phyloP scores from a whole-genome alignment of 1,140 invertebrate species.

The Brachionus plicatilis region DNA sequence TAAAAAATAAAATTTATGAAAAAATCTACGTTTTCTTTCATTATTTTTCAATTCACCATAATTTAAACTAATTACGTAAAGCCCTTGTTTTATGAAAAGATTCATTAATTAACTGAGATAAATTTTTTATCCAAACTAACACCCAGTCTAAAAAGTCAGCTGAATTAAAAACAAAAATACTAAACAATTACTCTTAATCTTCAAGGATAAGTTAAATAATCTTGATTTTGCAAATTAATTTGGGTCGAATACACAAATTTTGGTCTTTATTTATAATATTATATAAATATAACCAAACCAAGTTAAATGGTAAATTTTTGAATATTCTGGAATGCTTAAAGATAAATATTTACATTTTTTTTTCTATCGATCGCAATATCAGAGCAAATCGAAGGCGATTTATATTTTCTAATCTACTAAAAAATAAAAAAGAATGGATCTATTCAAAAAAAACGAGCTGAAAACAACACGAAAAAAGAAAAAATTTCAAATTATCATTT shows the following conservation, averaged over 20 bases:
- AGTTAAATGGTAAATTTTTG: neutral
- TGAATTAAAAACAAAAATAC: neutral
- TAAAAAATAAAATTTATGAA: no score
- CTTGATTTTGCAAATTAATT: neutral
- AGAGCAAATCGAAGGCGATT: neutral
- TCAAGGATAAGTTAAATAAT: slow-evolving; percentile 21
- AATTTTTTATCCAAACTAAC: neutral
- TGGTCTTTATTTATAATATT: neutral
- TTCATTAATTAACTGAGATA: neutral
- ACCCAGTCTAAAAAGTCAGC: neutral
- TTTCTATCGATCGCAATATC: neutral
- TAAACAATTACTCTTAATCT: slow-evolving; percentile 4
- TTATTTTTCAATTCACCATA: neutral
- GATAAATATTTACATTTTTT: neutral
- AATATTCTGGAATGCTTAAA: neutral
- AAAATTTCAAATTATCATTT: slow-evolving; percentile 23
- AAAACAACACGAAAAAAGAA: neutral
- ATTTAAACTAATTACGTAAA: neutral
- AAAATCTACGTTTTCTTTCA: neutral
- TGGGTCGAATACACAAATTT: neutral
- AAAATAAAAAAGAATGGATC: neutral
- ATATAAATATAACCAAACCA: neutral
- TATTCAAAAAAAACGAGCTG: neutral
- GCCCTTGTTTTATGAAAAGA: neutral
- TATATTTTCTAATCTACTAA: neutral